A percentile compares a stretch with the other conserved stretches of the same genome.
These are phyloP conservation scores for Hucho hucho DNA, from an alignment of 2,113 vertebrate species.

Conservation along the genomic window DNA sequence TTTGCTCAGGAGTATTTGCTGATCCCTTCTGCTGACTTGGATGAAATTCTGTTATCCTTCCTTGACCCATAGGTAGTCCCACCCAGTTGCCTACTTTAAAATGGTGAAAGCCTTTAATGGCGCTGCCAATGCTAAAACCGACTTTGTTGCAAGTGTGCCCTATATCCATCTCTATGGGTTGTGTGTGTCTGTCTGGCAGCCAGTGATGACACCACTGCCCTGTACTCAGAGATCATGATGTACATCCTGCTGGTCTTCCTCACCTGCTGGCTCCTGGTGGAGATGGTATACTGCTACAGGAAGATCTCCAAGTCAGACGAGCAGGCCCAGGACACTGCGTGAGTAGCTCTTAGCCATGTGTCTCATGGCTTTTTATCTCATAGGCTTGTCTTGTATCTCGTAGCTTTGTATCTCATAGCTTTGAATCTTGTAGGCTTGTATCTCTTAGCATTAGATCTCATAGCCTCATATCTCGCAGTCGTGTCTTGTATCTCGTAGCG, in stretches of 20 bases:
- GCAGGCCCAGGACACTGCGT: constrained; percentile 86
- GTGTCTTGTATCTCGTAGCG: constrained; percentile 5
- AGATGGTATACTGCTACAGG: constrained; percentile 98
- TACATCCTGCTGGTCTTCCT: constrained; percentile 95
- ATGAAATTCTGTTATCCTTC: constrained; percentile 14
- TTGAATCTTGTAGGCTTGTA: too few species aligned
- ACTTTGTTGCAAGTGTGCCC: constrained; percentile 69
- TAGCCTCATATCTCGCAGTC: too few species aligned
- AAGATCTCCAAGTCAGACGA: constrained; percentile 96
- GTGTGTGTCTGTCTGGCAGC: constrained; percentile 69
- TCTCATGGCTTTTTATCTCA: too few species aligned
- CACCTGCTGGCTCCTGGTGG: constrained; percentile 93
- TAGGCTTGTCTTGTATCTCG: too few species aligned
- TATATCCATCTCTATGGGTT: constrained; percentile 8
- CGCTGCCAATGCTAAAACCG: too few species aligned
- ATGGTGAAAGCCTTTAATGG: too few species aligned
- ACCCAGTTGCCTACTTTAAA: too few species aligned
- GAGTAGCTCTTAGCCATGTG: constrained; percentile 67
- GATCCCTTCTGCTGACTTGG: not conserved
- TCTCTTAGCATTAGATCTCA: too few species aligned
- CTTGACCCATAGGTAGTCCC: too few species aligned
- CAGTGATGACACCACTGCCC: constrained; percentile 78
- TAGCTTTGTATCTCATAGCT: constrained; percentile 29
- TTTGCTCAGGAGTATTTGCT: too few species aligned
- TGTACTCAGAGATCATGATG: constrained; percentile 98